A percentile compares a stretch with the other conserved stretches of the same genome.
Conservation (phyloP, 2,888 invertebrate species). For the Campoplex nolae region DNA sequence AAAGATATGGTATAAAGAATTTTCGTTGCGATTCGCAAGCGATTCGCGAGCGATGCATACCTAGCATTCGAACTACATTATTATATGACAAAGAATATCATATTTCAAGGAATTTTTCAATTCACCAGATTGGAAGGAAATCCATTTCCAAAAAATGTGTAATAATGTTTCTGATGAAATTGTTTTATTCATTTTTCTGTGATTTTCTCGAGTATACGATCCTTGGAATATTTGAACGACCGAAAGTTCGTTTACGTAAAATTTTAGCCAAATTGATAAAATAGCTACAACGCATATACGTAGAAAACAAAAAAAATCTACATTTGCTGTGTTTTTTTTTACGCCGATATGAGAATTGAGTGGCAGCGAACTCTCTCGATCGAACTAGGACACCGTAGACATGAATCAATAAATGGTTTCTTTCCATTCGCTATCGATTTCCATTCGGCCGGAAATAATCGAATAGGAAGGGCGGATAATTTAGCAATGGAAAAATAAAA, state of each 20-base stretch:
- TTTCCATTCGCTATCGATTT: conserved; percentile 50
- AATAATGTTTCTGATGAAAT: neutral
- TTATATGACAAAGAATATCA: neutral
- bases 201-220: neutral
- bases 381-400: neutral
- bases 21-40: neutral
- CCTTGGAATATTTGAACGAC: neutral
- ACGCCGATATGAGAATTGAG: neutral
- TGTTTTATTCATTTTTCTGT: neutral
- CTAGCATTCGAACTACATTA: neutral
- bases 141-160: neutral
- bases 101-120: neutral
- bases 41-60: neutral
- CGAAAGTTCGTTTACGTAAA: neutral
- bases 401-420: neutral
- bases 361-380: neutral
- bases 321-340: neutral
- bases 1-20: neutral
- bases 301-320: neutral
- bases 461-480: conserved; percentile 42
- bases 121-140: neutral
- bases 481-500: conserved; percentile 42
- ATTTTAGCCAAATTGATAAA: neutral
- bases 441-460: conserved; percentile 49
- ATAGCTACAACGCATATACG: neutral